Evolutionary conservation across 1,140 invertebrate genomes (phyloP), one percentile per base, ranked within the genome.

Genomic region (Zophobas morio): DNA sequence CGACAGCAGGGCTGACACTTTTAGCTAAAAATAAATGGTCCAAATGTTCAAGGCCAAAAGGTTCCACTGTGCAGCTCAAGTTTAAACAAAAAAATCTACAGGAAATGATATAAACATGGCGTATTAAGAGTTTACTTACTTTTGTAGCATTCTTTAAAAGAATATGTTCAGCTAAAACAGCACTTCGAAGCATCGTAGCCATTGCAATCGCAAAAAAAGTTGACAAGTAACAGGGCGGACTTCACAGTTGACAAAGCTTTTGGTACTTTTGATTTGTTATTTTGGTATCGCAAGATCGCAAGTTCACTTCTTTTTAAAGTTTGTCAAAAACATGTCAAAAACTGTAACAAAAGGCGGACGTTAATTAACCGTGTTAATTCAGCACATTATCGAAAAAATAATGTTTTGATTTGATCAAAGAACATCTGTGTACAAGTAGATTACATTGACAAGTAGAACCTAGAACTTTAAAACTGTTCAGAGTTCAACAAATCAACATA

Each of bases 151-250:
- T 91, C 86, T 91, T 90, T 47, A 90, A 86, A 78, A 90, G 85
- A 54, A 92, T 82, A 85, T 87, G 89, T 87, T 93, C 91, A 76
- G 90, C 89, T 84, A 93, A 86, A 85, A 87, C 87, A 84, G 91
- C 83, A 81, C 89, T 88, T 84, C 92, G 89, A 84, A 93, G 89
- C 87, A 93, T 89, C 83, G 89, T 91, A 86, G 91, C 92, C 92
- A 92, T 92, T 88, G 90, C 91, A 86, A 63, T 33, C 8, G 40
- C 57, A 66, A 66, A n/a, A 20, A 66, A 8, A 66, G 20, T 42
- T 66, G 57, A 39, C 20, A 32, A 40, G n/a, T 42, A 20, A 20
- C 20, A 39, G 60, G 60, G 60, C 60, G 60, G 37, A 66, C 35
- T 60, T 60, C 37, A 8, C 56, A 60, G 36, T 36, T 66, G 60